A percentile compares a stretch with the other conserved stretches of the same genome.
phyloP scores from a whole-genome alignment of 2,113 vertebrate genomes.

The Crotalus tigris region DNA sequence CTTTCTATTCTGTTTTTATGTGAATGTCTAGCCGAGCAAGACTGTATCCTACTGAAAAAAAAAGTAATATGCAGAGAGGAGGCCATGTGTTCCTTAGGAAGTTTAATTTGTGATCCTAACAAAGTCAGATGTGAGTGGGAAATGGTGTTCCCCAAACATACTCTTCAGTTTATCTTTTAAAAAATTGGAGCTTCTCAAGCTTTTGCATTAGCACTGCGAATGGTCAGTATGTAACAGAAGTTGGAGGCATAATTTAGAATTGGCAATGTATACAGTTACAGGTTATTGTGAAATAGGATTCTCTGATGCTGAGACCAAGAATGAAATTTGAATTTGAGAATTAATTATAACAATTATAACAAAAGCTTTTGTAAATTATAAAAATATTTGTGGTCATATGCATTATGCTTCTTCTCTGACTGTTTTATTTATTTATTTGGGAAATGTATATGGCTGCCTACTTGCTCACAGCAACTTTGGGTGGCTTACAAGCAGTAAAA shows the following conservation, averaged over 20 bases:
- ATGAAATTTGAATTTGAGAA: background rate
- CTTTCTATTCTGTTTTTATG: conserved; percentile 17
- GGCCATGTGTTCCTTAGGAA: fast-evolving
- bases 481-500: background rate
- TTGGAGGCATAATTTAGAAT: background rate
- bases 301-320: background rate
- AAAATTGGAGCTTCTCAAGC: fast-evolving
- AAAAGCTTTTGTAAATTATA: background rate
- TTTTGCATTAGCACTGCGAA: background rate
- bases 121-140: fast-evolving
- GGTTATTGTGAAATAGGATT: background rate
- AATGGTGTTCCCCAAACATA: fast-evolving
- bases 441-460: background rate
- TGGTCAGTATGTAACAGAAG: background rate
- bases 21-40: background rate
- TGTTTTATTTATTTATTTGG: background rate
- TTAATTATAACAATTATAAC: background rate
- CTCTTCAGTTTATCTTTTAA: fast-evolving
- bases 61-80: fast-evolving
- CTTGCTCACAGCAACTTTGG: background rate
- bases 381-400: background rate
- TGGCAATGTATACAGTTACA: background rate
- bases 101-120: fast-evolving
- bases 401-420: background rate
- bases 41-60: fast-evolving